Evolutionary conservation across 2,888 invertebrate species (phyloP), one percentile per base, ranked within the genome.

Genomic region (Oscheius sp.): DNA sequence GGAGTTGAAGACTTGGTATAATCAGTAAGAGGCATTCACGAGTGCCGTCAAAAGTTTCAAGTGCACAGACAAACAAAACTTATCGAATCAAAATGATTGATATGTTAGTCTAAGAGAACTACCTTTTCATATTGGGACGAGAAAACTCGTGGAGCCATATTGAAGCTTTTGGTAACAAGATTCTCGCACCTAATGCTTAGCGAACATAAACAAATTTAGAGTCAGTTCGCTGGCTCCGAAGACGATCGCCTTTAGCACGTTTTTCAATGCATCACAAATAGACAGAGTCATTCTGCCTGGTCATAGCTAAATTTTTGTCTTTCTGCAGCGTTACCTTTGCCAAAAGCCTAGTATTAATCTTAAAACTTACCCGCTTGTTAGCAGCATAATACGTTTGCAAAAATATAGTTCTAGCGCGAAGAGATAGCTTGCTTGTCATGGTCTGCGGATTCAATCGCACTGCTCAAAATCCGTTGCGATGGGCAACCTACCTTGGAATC

Each of bases 401-500:
- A 57, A 78, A 78, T 8, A 68, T 37, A 1, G 67, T 53, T 17
- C 67, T 46, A 45, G 73, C 74, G 48, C 72, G 66, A 46, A 58
- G 65, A 48, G 37, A 45, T 17, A 27, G 53, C 31, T 55, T 53
- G 10, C 31, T 20, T n/a, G 55, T 10, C 55, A 55, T 55, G 17
- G 25, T 29, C 48, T 20, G 5, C 52, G 29, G 29, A 52, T 52
- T 29, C 25, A 6, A 64, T 50, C 39, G 23, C 23, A n/a, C 45
- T 48, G 29, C 57, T 58, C 46, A 29, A 33, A 46, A 23, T 58
- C n/a, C n/a, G n/a, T n/a, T n/a, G n/a, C n/a, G n/a, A n/a, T n/a
- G n/a, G n/a, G n/a, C n/a, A n/a, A n/a, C 75, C 65, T 25, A 85
- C 86, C 80, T 86, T 83, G 27, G 78, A 76, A 72, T 86, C 86